Conservation (phyloP, 2,113 vertebrate species). For the Piprites chloris region DNA sequence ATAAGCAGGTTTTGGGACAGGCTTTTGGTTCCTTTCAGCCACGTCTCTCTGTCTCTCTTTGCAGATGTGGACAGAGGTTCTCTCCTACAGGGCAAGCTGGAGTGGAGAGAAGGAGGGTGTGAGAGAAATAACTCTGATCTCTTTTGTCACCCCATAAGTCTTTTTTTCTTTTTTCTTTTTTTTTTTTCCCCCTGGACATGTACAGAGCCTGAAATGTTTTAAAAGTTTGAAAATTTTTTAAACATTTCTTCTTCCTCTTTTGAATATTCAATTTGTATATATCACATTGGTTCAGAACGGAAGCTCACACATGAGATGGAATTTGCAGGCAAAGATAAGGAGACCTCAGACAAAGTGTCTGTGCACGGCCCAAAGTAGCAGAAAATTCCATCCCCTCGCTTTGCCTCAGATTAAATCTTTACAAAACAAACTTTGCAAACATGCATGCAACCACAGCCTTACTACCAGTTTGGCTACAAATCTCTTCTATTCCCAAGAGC, state of each 20-base stretch:
- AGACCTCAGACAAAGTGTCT: not conserved
- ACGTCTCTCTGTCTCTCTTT: not conserved
- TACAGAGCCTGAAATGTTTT: not conserved
- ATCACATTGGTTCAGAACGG: not conserved
- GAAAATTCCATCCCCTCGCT: not conserved
- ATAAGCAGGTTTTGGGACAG: not conserved
- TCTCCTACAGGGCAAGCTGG: not conserved
- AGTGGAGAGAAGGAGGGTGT: not conserved
- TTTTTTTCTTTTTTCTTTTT: not conserved
- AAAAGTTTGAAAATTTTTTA: not conserved
- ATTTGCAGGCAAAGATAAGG: not conserved
- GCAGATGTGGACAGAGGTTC: not conserved
- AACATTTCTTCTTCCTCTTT: not conserved
- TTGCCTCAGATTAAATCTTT: constrained; percentile 14
- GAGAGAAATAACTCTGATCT: not conserved
- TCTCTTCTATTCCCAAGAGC: not conserved
- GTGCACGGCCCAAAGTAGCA: not conserved
- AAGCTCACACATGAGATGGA: rapidly evolving
- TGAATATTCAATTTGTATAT: not conserved
- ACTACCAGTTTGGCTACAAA: constrained; percentile 7
- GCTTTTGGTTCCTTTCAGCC: not conserved
- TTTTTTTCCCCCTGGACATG: not conserved
- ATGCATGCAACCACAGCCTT: not conserved
- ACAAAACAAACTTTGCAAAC: constrained; percentile 25
- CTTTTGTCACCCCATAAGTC: not conserved